Evolutionary conservation across 2,888 invertebrate species (phyloP).

Genomic region (Dioctria rufipes): DNA sequence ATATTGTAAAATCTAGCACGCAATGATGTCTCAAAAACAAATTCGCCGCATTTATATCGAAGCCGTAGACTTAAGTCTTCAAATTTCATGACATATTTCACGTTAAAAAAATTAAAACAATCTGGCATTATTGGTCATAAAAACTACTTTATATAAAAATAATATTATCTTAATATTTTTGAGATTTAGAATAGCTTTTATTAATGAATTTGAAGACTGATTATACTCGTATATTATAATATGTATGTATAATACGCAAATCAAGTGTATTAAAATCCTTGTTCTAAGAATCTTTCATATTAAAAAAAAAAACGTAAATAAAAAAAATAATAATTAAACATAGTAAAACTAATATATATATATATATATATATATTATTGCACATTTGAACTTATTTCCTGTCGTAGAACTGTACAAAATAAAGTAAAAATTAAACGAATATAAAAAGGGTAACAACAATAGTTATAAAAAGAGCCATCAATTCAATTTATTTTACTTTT

Average conservation of each 20-base stretch:
- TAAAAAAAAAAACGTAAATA: constrained; percentile 2
- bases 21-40: too few relatives aligned
- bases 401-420: not conserved
- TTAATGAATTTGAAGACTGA: constrained; percentile 52
- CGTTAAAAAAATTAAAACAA: not conserved
- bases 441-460: not conserved
- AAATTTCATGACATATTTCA: too few relatives aligned
- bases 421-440: not conserved
- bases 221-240: constrained; percentile 42
- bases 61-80: too few relatives aligned
- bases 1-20: too few relatives aligned
- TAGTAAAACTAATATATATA: constrained; percentile 2
- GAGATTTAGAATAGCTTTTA: constrained; percentile 40
- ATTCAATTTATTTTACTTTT: not conserved
- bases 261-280: constrained; percentile 28
- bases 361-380: not conserved
- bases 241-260: not conserved
- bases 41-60: too few relatives aligned
- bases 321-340: constrained; percentile 20
- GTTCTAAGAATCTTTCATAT: constrained; percentile 29
- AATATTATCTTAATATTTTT: constrained; percentile 35
- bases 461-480: not conserved
- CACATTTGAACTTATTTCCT: constrained; percentile 9
- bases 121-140: constrained; percentile 26
- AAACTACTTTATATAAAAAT: not conserved